phyloP scores from a whole-genome alignment of 2,888 invertebrate species.

The Mylabris sibirica region DNA sequence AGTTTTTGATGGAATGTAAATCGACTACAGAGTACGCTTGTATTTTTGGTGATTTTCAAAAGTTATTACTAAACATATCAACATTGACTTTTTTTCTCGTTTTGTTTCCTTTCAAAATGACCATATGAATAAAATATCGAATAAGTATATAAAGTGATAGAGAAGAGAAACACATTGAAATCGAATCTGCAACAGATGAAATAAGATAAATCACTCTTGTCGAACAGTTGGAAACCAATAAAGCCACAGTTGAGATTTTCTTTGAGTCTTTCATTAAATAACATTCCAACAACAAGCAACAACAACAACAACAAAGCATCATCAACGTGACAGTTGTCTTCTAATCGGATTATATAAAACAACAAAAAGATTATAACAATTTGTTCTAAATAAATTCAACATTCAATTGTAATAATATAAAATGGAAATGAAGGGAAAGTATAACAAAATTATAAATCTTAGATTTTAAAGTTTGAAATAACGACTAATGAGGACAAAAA shows the following conservation, averaged over 20 bases:
- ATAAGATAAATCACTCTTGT: not conserved
- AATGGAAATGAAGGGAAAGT: not conserved
- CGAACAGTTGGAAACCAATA: not conserved
- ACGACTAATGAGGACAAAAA: not conserved
- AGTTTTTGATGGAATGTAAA: conserved; percentile 35
- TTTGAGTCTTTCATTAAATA: not conserved
- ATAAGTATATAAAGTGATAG: not conserved
- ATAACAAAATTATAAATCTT: not conserved
- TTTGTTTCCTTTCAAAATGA: not conserved
- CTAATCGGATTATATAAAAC: not conserved
- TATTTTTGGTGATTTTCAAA: not conserved
- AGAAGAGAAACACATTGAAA: not conserved
- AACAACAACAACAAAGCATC: no score
- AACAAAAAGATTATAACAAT: not conserved
- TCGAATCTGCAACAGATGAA: not conserved
- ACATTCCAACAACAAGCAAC: not conserved
- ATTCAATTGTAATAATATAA: not conserved
- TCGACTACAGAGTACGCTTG: conserved; percentile 16
- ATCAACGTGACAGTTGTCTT: not conserved
- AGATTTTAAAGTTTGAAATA: not conserved
- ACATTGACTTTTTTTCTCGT: not conserved
- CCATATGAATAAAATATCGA: not conserved
- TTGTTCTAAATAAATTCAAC: not conserved
- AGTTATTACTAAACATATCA: conserved; percentile 1
- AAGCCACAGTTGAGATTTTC: not conserved